A percentile compares a stretch with the other conserved stretches of the same genome.
Evolutionary conservation across 1,140 invertebrate genomes (phyloP).

Genomic region (Dinoponera quadriceps): DNA sequence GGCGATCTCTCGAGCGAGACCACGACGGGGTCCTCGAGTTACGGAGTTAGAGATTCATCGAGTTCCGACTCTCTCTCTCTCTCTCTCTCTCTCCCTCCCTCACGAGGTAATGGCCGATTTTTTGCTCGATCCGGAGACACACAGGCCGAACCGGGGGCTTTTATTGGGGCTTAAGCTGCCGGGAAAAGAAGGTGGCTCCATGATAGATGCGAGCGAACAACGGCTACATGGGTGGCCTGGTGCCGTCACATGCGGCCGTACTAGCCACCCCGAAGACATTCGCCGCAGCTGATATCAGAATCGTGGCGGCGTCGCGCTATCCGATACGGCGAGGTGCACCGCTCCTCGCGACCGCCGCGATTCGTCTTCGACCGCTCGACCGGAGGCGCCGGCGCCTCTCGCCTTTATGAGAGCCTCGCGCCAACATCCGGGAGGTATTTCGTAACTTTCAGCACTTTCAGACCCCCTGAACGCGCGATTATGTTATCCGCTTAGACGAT

Average conservation of each 20-base stretch:
- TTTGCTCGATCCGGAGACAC: slow-evolving; percentile 80
- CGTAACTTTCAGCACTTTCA: no score
- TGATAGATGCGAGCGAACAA: slow-evolving; percentile 85
- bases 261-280: slow-evolving; percentile 85
- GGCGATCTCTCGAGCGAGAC: slow-evolving; percentile 45
- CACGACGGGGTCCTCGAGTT: slow-evolving; percentile 57
- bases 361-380: slow-evolving; percentile 21
- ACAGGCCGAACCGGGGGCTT: slow-evolving; percentile 79
- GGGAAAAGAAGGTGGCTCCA: slow-evolving; percentile 82
- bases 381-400: slow-evolving; percentile 59
- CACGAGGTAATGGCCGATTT: slow-evolving; percentile 78
- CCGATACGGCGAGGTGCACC: slow-evolving; percentile 49
- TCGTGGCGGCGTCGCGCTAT: slow-evolving; percentile 6
- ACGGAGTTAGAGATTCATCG: slow-evolving; percentile 63
- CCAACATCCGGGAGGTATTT: neutral
- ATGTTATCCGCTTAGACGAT: neutral
- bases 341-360: slow-evolving; percentile 42
- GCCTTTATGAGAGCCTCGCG: neutral
- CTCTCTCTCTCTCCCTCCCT: slow-evolving; percentile 57
- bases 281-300: slow-evolving; percentile 75
- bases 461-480: neutral
- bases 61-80: slow-evolving; percentile 52
- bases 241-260: slow-evolving; percentile 81
- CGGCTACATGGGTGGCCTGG: slow-evolving; percentile 84
- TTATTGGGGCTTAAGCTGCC: slow-evolving; percentile 82